Conservation (phyloP, 2,888 invertebrate species). For the Congeria kusceri region DNA sequence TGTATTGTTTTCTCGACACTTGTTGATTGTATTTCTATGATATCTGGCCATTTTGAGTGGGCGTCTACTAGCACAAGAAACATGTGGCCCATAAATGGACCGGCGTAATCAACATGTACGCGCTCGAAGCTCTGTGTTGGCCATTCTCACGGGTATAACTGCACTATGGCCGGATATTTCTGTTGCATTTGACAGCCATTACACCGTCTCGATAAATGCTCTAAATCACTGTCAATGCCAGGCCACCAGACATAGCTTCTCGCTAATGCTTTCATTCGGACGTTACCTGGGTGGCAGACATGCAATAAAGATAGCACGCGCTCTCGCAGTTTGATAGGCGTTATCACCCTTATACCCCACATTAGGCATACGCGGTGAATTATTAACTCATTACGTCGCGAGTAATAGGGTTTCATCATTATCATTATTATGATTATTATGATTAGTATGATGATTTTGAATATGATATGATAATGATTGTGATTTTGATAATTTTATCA, state of each 20-base stretch:
- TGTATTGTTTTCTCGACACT: conserved; percentile 38
- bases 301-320: conserved; percentile 65
- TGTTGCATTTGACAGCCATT: conserved; percentile 32
- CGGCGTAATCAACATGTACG: conserved; percentile 67
- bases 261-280: too few relatives aligned
- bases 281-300: conserved; percentile 74
- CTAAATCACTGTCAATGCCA: conserved; percentile 57
- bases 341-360: conserved; percentile 53
- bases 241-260: too few relatives aligned
- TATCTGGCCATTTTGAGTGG: conserved; percentile 85
- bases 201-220: conserved; percentile 62
- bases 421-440: too few relatives aligned
- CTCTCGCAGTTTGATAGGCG: conserved; percentile 40
- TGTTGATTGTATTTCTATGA: conserved; percentile 54
- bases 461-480: too few relatives aligned
- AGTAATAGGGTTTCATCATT: conserved; percentile 35
- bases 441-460: too few relatives aligned
- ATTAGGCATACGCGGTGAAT: conserved; percentile 42
- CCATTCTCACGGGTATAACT: conserved; percentile 73
- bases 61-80: conserved; percentile 74
- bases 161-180: conserved; percentile 56
- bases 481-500: too few relatives aligned
- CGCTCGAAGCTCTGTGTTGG: conserved; percentile 60
- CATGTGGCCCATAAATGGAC: conserved; percentile 73
- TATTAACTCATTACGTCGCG: conserved; percentile 24